phyloP scores from a whole-genome alignment of 2,888 invertebrate genomes.

The Leucophenga montana region DNA sequence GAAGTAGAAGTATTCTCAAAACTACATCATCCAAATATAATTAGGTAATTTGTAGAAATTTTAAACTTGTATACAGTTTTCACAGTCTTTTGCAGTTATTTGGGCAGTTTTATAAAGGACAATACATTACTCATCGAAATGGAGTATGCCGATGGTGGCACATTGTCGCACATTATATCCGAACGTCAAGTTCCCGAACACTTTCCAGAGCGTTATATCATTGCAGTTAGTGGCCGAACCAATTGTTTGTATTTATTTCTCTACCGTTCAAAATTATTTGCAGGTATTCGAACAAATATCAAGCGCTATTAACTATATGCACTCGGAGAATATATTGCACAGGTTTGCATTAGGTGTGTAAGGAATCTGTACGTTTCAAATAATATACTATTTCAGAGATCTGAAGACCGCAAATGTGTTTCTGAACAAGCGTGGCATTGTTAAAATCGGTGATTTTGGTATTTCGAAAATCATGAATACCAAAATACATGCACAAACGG shows the following conservation, averaged over 20 bases:
- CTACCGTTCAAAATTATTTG: no score
- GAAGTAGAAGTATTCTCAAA: constrained; percentile 81
- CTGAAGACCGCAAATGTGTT: constrained; percentile 85
- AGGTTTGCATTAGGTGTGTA: constrained; percentile 67
- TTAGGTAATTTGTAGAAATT: constrained; percentile 71
- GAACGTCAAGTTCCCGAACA: constrained; percentile 73
- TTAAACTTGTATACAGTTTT: background rate
- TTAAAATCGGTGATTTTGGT: constrained; percentile 85
- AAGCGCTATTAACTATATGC: constrained; percentile 81
- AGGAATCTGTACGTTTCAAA: background rate
- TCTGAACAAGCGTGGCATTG: constrained; percentile 78
- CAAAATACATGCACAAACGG: constrained; percentile 79
- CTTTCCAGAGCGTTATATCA: constrained; percentile 78
- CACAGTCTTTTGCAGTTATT: constrained; percentile 74
- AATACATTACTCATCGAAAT: constrained; percentile 83
- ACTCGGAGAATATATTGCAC: constrained; percentile 79
- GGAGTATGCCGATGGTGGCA: constrained; percentile 86
- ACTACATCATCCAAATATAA: constrained; percentile 83
- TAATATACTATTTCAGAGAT: constrained; percentile 74
- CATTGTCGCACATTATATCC: constrained; percentile 78
- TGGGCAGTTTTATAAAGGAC: constrained; percentile 83
- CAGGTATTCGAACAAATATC: constrained; percentile 74
- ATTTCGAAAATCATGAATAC: constrained; percentile 84
- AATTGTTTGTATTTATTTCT: no score
- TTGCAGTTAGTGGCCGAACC: constrained; percentile 63